phyloP scores from a whole-genome alignment of 2,113 vertebrate species.

The Monopterus albus region DNA sequence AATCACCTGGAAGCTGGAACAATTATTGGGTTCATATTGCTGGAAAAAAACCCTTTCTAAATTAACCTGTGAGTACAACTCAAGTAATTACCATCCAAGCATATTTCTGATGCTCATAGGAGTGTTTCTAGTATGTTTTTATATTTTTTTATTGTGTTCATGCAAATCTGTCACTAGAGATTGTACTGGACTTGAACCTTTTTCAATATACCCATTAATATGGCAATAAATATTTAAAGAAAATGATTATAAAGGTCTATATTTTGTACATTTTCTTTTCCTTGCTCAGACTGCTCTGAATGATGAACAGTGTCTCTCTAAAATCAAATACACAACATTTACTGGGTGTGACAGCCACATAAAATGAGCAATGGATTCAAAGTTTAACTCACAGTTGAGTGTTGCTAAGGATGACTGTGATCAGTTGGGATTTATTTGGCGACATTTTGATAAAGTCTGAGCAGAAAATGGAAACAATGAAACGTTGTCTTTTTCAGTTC shows the following conservation, averaged over 20 bases:
- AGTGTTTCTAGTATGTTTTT: constrained; percentile 17
- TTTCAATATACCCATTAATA: constrained; percentile 28
- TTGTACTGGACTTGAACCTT: constrained; percentile 13
- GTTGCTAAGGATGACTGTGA: too few relatives aligned
- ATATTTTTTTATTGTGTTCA: constrained; percentile 45
- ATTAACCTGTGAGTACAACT: constrained; percentile 53
- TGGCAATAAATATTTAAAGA: constrained; percentile 30
- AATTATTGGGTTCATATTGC: constrained; percentile 62
- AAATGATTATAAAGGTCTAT: too few relatives aligned
- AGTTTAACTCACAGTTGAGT: background rate
- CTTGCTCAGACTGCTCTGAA: constrained; percentile 9
- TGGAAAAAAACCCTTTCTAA: constrained; percentile 34
- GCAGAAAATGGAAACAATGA: background rate
- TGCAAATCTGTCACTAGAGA: constrained; percentile 37
- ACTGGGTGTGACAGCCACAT: background rate
- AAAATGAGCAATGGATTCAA: background rate
- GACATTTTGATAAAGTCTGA: background rate
- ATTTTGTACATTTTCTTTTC: constrained; percentile 4
- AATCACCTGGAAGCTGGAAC: constrained; percentile 65
- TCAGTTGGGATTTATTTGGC: background rate
- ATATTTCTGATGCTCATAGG: constrained; percentile 35
- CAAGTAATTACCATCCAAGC: constrained; percentile 57
- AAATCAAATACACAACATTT: constrained; percentile 8
- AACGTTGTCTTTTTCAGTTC: background rate
- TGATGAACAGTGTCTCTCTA: constrained; percentile 7